Evolutionary conservation across 1,140 invertebrate species (phyloP).

Genomic region (Caerostris extrusa): DNA sequence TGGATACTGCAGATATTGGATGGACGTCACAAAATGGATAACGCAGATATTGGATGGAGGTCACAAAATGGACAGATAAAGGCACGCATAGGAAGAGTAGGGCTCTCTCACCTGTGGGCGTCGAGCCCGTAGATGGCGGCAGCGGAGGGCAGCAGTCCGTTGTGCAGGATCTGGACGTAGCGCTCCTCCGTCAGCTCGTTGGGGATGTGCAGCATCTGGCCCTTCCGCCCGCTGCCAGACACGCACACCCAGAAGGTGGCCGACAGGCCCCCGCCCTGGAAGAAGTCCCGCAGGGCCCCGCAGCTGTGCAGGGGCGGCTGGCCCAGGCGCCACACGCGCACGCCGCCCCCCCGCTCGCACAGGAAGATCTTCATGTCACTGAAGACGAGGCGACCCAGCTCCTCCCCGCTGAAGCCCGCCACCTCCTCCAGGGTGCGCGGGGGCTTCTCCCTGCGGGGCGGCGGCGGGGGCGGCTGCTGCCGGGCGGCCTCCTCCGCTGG

Average conservation of each 20-base stretch:
- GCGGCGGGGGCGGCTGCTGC: background rate
- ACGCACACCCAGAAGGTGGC: conserved; percentile 74
- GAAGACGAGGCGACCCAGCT: conserved; percentile 57
- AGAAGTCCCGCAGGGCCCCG: conserved; percentile 57
- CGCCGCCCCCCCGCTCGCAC: conserved; percentile 42
- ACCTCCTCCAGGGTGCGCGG: conserved; percentile 48
- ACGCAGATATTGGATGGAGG: too few relatives aligned
- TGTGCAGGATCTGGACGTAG: conserved; percentile 74
- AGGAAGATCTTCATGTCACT: conserved; percentile 73
- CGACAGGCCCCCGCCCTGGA: conserved; percentile 44
- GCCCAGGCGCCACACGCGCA: conserved; percentile 62
- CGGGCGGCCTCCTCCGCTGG: background rate
- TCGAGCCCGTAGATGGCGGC: conserved; percentile 73
- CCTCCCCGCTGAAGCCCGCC: conserved; percentile 29
- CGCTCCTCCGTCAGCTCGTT: conserved; percentile 75
- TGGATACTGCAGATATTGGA: too few relatives aligned
- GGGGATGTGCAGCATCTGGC: conserved; percentile 69
- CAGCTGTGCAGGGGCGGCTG: conserved; percentile 66
- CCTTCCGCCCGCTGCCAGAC: conserved; percentile 60
- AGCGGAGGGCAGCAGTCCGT: conserved; percentile 69
- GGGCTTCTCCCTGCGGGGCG: conserved; percentile 20
- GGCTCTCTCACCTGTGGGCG: conserved; percentile 64
- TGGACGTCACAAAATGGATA: too few relatives aligned
- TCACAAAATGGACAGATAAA: too few relatives aligned
- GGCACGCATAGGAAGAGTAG: too few relatives aligned